Percentiles rank a stretch among this genome's conserved stretches.
Evolutionary conservation across 1,140 invertebrate genomes (phyloP).

Genomic region (Venustaconcha ellipsiformis): DNA sequence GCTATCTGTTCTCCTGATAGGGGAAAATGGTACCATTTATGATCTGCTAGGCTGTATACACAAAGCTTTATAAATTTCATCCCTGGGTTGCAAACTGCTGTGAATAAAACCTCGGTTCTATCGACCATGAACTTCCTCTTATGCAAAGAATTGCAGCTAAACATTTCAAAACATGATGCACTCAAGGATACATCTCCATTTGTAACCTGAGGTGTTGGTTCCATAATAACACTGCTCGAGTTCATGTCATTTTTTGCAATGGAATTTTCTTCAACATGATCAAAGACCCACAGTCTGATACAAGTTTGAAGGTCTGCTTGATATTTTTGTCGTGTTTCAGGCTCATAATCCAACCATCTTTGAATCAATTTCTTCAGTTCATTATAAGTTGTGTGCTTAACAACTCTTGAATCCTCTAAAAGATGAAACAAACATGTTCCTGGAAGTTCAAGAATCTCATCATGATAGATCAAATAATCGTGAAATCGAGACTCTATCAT

Average conservation of each 20-base stretch:
- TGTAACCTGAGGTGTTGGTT: conserved; percentile 6
- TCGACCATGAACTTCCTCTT: conserved; percentile 21
- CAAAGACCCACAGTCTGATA: conserved; percentile 60
- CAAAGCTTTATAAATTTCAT: conserved; percentile 64
- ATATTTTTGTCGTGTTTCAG: conserved; percentile 36
- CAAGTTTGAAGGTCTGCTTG: conserved; percentile 42
- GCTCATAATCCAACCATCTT: conserved; percentile 60
- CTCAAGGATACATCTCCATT: background rate
- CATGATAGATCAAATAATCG: conserved; percentile 62
- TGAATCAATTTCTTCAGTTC: conserved; percentile 55
- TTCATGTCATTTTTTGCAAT: conserved; percentile 10
- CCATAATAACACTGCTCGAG: conserved; percentile 27
- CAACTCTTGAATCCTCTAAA: conserved; percentile 54
- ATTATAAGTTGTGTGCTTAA: conserved; percentile 59
- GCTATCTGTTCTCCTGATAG: conserved; percentile 54
- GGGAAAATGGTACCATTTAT: conserved; percentile 61
- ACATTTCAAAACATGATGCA: no score
- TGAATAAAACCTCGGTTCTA: conserved; percentile 45
- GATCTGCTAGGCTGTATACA: conserved; percentile 55
- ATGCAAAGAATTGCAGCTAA: conserved; percentile 18
- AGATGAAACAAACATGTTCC: conserved; percentile 50
- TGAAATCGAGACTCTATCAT: conserved; percentile 65
- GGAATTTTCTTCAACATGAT: conserved; percentile 29
- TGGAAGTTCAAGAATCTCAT: conserved; percentile 67
- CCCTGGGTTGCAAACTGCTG: conserved; percentile 61